These are phyloP conservation scores for Schlechtendalia chinensis DNA, from an alignment of 1,140 invertebrate genomes.

Conservation along the genomic window DNA sequence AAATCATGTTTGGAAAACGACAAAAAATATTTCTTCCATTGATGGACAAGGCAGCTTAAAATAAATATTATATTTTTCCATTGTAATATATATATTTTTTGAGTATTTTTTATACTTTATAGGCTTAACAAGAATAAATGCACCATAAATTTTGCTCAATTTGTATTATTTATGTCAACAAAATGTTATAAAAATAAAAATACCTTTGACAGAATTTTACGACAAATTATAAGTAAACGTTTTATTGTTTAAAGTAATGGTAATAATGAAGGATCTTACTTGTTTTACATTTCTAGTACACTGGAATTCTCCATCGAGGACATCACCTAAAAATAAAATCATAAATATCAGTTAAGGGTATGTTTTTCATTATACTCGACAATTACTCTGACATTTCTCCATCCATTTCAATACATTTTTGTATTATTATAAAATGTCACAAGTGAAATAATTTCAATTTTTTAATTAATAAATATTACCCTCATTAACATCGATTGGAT, in stretches of 20 bases:
- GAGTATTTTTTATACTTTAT: not conserved
- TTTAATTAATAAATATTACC: slow-evolving; percentile 58
- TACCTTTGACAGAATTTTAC: not conserved
- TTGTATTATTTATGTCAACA: slow-evolving; percentile 25
- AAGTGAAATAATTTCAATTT: not conserved
- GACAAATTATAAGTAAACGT: slow-evolving; percentile 47
- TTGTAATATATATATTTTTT: not conserved
- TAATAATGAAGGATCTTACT: slow-evolving; percentile 62
- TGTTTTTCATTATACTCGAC: no score
- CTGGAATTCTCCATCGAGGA: slow-evolving; percentile 65
- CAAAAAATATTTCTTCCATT: slow-evolving; percentile 12
- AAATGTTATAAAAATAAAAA: slow-evolving; percentile 11
- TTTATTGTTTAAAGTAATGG: slow-evolving; percentile 58
- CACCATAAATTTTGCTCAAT: not conserved
- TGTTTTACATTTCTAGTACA: slow-evolving; percentile 65
- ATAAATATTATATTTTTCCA: not conserved
- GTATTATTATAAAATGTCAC: not conserved
- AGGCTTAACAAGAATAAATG: not conserved
- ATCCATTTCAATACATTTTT: not conserved
- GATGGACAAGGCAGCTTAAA: not conserved
- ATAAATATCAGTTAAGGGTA: no score
- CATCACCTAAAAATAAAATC: slow-evolving; percentile 59
- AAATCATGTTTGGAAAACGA: not conserved
- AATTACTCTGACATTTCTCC: no score
- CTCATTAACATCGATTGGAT: slow-evolving; percentile 69